These are phyloP conservation scores for Mastacembelus armatus DNA, from an alignment of 2,797 vertebrate species.

Conservation along the genomic window DNA sequence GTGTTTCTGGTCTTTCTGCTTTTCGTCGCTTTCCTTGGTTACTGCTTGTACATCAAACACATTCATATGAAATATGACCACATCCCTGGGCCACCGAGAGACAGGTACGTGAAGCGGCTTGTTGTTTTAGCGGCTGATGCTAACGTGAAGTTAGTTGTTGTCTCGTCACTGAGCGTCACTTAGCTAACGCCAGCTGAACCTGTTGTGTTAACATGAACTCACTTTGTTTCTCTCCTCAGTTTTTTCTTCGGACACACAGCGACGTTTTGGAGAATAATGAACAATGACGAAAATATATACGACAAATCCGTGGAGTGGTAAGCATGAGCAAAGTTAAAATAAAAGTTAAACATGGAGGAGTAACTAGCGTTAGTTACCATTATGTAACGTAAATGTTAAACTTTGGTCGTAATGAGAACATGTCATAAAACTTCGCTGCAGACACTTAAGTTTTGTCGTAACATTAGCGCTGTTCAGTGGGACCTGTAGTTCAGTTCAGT, in stretches of 20 bases:
- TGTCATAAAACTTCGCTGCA: too few species aligned
- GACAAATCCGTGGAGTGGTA: slow-evolving; percentile 75
- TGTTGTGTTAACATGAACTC: not conserved
- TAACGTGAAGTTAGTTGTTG: not conserved
- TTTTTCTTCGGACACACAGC: slow-evolving; percentile 73
- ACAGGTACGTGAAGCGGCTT: slow-evolving; percentile 76
- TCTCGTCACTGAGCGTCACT: not conserved
- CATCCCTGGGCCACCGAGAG: slow-evolving; percentile 90
- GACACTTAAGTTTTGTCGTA: too few species aligned
- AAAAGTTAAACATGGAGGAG: too few species aligned
- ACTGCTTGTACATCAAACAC: slow-evolving; percentile 84
- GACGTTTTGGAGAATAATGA: slow-evolving; percentile 2
- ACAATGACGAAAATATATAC: not conserved
- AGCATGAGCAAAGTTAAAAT: not conserved
- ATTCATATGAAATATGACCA: slow-evolving; percentile 88
- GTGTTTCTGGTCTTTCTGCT: slow-evolving; percentile 38
- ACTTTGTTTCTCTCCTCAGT: slow-evolving; percentile 30
- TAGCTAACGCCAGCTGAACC: not conserved
- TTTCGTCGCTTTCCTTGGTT: slow-evolving; percentile 74
- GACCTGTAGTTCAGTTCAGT: too few species aligned
- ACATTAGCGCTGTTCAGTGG: too few species aligned
- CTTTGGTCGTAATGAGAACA: too few species aligned
- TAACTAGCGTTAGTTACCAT: too few species aligned
- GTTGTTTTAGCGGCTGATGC: too few species aligned
- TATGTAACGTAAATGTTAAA: too few species aligned